These are phyloP conservation scores for Papilio polytes DNA, from an alignment of 1,140 invertebrate genomes.

Conservation along the genomic window DNA sequence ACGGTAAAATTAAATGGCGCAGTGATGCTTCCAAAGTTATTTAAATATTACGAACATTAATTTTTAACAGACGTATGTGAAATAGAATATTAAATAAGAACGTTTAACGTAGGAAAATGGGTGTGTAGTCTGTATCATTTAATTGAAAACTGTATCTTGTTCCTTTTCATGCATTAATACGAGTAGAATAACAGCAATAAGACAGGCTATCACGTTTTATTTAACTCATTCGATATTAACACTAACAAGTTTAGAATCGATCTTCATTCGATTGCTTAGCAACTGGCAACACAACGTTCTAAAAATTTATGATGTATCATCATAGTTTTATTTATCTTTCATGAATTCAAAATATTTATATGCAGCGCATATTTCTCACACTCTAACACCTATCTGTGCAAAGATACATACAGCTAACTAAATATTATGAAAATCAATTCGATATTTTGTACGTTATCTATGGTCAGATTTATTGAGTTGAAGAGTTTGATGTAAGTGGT, in stretches of 20 bases:
- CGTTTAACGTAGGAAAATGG: neutral
- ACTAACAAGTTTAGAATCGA: no score
- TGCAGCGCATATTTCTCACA: neutral
- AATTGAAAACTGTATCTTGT: neutral
- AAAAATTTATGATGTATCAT: neutral
- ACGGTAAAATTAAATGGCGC: conserved; percentile 12
- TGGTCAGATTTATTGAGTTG: neutral
- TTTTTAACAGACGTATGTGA: neutral
- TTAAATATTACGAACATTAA: conserved; percentile 14
- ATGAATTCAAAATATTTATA: neutral
- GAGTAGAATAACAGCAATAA: no score
- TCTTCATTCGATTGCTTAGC: no score
- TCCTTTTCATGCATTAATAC: no score
- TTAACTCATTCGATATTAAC: no score
- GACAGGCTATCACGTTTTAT: no score
- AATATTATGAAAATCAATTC: no score
- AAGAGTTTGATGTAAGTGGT: conserved; percentile 42
- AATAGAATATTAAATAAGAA: neutral
- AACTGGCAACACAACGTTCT: no score
- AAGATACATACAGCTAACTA: neutral
- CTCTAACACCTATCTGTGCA: neutral
- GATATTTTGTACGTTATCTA: no score
- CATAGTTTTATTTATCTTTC: neutral
- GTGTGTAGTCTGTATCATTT: neutral
- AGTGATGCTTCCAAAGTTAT: conserved; percentile 18